Evolutionary conservation across 2,113 vertebrate genomes (phyloP), one percentile per base, ranked within the genome.

Genomic region (Lagenorhynchus albirostris): DNA sequence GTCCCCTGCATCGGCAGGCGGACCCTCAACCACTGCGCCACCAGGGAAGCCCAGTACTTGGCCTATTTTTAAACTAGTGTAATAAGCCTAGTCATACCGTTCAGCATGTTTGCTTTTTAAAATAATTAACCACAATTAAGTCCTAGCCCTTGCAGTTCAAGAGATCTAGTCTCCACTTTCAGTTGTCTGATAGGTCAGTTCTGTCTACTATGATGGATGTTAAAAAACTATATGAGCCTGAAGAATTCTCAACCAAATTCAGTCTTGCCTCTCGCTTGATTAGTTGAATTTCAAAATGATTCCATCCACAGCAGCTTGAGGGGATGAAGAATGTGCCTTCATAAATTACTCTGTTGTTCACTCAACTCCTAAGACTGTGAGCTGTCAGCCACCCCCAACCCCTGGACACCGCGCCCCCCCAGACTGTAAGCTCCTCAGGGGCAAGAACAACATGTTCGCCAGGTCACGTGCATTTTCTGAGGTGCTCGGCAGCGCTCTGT

Each of bases 291-390:
- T 70, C 47, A 86, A 83, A 88, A 67, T 0, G 1, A 81, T 21
- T 70, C 0, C 47, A 29, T 17, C 65, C 62, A 91, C 13, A 60
- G 13, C 21, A 1, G 36, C 73, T 88, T 33, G 82, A 17, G 41
- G 80, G 82, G 26, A 29, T 92, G 38, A 89, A 94, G 41, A 76
- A 79, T 81, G 85, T 96, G 82, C 96, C 96, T 92, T 89, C 25
- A 62, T 83, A 87, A 90, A 82, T 89, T 53, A 89, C 53, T 94
- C 50, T 65, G 8, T 60, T 79, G 29, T 83, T 84, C 31, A 36
- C 58, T 94, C 23, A 55, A 6, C 41, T 94, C 74, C 47, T 38
- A 53, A 55, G 53, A 76, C 41, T 73, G 20, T 38, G 53, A 81
- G 73, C 17, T 60, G n/a, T 89, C 68, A 29, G 25, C 53, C 58